Percentiles rank a stretch among this genome's conserved stretches.
These are phyloP conservation scores for Maccullochella peelii DNA, from an alignment of 2,113 vertebrate genomes.

Conservation along the genomic window DNA sequence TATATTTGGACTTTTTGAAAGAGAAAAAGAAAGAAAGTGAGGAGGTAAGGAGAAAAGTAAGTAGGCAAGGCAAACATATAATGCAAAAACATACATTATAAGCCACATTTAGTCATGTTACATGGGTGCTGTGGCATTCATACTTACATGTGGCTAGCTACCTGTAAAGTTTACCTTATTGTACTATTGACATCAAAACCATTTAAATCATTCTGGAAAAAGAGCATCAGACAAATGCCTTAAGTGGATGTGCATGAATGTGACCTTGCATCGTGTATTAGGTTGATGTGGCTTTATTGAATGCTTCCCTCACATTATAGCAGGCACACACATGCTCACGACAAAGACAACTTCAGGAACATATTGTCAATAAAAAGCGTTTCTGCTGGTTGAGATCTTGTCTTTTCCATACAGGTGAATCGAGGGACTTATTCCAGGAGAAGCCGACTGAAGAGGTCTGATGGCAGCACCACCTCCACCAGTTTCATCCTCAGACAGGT, in stretches of 20 bases:
- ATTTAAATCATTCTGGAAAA: background rate
- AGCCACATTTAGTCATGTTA: background rate
- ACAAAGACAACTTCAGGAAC: background rate
- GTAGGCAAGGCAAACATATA: background rate
- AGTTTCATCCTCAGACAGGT: conserved; percentile 96
- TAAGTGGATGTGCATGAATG: background rate
- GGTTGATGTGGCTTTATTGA: background rate
- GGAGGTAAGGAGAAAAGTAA: conserved; percentile 23
- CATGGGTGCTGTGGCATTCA: background rate
- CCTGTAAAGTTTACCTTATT: background rate
- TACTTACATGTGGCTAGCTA: too few species aligned
- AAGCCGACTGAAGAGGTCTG: conserved; percentile 91
- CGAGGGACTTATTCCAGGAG: conserved; percentile 90
- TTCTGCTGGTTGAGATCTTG: background rate
- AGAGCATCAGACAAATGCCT: background rate
- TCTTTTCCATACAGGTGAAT: conserved; percentile 80
- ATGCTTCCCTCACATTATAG: background rate
- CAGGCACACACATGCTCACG: background rate
- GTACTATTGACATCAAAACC: background rate
- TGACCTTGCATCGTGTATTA: background rate
- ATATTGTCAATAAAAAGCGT: background rate
- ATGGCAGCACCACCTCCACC: conserved; percentile 93
- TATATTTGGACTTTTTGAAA: conserved; percentile 66
- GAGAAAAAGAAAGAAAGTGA: conserved; percentile 15
- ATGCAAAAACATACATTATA: background rate